Conservation (phyloP, 2,113 vertebrate genomes). For the Arothron firmamentum region DNA sequence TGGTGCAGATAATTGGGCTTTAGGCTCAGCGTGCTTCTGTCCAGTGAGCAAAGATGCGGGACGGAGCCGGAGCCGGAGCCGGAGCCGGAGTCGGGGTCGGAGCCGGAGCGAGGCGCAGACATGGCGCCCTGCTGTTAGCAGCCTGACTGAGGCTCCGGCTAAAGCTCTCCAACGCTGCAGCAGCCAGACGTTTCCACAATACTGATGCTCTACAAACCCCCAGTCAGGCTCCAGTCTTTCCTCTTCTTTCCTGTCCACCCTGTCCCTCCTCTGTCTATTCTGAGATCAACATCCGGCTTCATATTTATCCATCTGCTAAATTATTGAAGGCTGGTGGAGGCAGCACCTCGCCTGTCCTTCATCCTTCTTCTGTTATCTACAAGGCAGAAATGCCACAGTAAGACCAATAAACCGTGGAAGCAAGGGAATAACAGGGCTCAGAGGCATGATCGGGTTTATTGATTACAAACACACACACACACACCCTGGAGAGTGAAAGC, state of each 20-base stretch:
- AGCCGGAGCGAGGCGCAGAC: conserved; percentile 28
- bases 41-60: conserved; percentile 22
- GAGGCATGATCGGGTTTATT: conserved; percentile 49
- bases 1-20: conserved; percentile 18
- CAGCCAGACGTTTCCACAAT: conserved; percentile 37
- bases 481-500: conserved; percentile 3
- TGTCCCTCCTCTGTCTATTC: conserved; percentile 46
- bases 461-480: conserved; percentile 33
- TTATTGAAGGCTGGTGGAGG: conserved; percentile 57
- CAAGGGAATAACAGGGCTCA: not conserved
- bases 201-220: conserved; percentile 26
- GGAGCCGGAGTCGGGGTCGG: too few species aligned
- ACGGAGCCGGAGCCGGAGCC: conserved; percentile 6
- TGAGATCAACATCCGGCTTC: conserved; percentile 41
- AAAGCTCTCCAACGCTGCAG: conserved; percentile 40
- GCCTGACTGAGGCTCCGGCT: conserved; percentile 19
- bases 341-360: conserved; percentile 22
- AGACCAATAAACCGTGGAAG: not conserved
- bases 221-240: not conserved
- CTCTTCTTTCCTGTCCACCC: conserved; percentile 5
- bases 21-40: conserved; percentile 22
- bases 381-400: not conserved
- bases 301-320: conserved; percentile 65
- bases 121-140: conserved; percentile 18
- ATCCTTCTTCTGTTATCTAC: not conserved